These are phyloP conservation scores for Poicephalus gulielmi DNA, from an alignment of 2,113 vertebrate genomes.

Conservation along the genomic window DNA sequence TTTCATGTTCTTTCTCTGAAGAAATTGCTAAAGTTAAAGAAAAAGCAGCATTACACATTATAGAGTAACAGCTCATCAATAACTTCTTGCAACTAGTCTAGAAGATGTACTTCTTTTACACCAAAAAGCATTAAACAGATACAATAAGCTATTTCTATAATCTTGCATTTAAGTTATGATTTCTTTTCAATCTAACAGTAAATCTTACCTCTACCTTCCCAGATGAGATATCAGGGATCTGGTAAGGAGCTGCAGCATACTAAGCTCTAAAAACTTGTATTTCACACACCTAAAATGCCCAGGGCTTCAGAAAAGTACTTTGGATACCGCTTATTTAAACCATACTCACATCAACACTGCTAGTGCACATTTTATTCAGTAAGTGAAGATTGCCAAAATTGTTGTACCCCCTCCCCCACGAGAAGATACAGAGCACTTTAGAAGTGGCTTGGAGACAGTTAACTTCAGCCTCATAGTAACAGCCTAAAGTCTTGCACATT, in stretches of 20 bases:
- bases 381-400: background rate
- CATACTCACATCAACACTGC: background rate
- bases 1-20: background rate
- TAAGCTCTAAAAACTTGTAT: fast-evolving
- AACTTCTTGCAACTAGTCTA: background rate
- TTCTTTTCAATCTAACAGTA: background rate
- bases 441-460: background rate
- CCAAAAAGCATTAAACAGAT: background rate
- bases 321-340: background rate
- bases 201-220: background rate
- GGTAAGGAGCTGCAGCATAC: background rate
- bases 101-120: background rate
- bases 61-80: background rate
- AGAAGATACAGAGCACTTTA: background rate
- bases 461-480: background rate
- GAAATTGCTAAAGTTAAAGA: background rate
- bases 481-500: background rate
- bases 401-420: too few species aligned
- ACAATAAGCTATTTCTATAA: background rate
- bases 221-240: background rate
- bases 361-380: background rate
- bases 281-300: background rate
- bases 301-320: background rate
- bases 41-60: background rate
- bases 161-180: background rate